Conservation (phyloP, 2,797 vertebrate genomes). For the Antennarius maculatus region DNA sequence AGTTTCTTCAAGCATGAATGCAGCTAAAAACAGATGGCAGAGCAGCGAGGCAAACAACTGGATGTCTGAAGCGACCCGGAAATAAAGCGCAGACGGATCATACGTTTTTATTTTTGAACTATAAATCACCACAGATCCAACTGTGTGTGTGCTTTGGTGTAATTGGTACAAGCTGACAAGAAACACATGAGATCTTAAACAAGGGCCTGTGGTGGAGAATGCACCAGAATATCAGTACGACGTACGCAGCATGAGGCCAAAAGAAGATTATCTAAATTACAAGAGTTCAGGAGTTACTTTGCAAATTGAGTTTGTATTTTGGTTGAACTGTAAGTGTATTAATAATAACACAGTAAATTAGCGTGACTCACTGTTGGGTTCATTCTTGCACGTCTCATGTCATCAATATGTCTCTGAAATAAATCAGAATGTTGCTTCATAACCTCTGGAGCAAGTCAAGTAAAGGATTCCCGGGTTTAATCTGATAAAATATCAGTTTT, state of each 20-base stretch:
- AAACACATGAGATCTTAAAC: slow-evolving; percentile 1
- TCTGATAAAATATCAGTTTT: too few relatives aligned
- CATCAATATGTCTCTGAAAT: slow-evolving; percentile 3
- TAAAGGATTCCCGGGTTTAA: too few relatives aligned
- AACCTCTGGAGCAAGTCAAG: too few relatives aligned
- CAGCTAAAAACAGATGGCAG: slow-evolving; percentile 46
- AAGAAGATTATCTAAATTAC: not conserved
- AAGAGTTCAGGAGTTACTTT: not conserved
- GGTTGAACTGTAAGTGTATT: not conserved
- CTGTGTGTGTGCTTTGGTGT: not conserved
- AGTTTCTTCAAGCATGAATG: slow-evolving; percentile 37
- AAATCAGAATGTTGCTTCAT: too few relatives aligned
- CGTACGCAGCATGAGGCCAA: not conserved
- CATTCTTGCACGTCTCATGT: too few relatives aligned
- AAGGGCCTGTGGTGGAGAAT: not conserved
- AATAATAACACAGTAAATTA: slow-evolving; percentile 21
- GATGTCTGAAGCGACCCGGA: slow-evolving; percentile 40
- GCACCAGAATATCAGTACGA: not conserved
- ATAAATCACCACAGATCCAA: not conserved
- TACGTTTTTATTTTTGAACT: slow-evolving; percentile 2
- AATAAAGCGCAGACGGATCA: slow-evolving; percentile 43
- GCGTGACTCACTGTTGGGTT: too few relatives aligned
- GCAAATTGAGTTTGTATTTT: not conserved
- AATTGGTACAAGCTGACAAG: not conserved
- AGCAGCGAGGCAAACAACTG: slow-evolving; percentile 41